These are phyloP conservation scores for Shinisaurus crocodilurus DNA, from an alignment of 2,113 vertebrate species.

Conservation along the genomic window DNA sequence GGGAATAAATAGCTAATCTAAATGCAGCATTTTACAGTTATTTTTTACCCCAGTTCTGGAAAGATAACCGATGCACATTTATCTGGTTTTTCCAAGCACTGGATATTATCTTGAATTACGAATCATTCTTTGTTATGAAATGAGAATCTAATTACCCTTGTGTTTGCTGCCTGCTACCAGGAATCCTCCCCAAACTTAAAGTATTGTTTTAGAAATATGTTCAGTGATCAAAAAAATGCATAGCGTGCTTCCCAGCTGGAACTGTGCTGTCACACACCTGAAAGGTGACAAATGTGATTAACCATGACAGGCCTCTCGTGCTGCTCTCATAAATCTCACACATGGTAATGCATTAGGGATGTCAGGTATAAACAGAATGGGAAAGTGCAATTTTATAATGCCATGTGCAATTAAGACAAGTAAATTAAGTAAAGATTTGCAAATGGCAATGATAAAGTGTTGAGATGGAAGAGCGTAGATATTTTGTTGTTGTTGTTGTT, in stretches of 20 bases:
- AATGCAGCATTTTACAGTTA: slow-evolving; percentile 7
- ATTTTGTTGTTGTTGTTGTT: neutral
- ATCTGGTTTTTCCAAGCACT: slow-evolving; percentile 4
- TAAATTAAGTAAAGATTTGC: slow-evolving; percentile 48
- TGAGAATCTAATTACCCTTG: slow-evolving; percentile 29
- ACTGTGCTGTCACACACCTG: slow-evolving; percentile 59
- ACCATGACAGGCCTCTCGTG: slow-evolving; percentile 73
- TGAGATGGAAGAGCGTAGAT: neutral
- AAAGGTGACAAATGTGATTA: slow-evolving; percentile 78
- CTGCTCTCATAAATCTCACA: slow-evolving; percentile 70
- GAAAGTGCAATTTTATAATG: slow-evolving; percentile 62
- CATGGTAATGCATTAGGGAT: slow-evolving; percentile 69
- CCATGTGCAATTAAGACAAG: slow-evolving; percentile 51
- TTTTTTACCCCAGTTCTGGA: neutral
- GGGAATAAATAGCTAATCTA: neutral
- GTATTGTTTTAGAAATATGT: slow-evolving; percentile 38
- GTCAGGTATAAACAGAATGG: slow-evolving; percentile 65
- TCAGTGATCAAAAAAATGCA: slow-evolving; percentile 64
- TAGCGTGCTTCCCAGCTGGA: slow-evolving; percentile 58
- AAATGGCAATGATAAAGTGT: slow-evolving; percentile 3
- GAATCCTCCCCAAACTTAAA: slow-evolving; percentile 28
- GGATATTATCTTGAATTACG: slow-evolving; percentile 35
- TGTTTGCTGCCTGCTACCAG: slow-evolving; percentile 40
- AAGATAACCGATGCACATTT: neutral
- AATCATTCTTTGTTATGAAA: slow-evolving; percentile 36